phyloP scores from a whole-genome alignment of 2,888 invertebrate species.

The Glyphotaelius pellucidus region DNA sequence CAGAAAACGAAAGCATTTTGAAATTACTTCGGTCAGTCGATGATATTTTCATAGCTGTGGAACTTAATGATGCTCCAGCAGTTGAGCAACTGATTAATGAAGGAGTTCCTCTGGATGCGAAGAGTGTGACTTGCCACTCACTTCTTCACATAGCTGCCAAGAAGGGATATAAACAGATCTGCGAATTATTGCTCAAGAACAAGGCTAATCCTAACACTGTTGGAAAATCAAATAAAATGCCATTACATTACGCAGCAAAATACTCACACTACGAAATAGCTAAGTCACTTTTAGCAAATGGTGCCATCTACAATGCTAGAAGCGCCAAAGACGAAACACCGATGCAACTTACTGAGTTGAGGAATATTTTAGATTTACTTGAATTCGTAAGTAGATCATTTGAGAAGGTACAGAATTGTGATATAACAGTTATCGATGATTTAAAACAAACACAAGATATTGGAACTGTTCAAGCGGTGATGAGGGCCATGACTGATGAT shows the following conservation, averaged over 20 bases:
- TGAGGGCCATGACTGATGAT: conserved; percentile 7
- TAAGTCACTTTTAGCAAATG: conserved; percentile 4
- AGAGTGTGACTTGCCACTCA: neutral
- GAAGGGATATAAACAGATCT: neutral
- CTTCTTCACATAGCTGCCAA: conserved; percentile 10
- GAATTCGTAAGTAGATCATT: conserved; percentile 13
- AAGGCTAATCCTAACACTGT: conserved; percentile 26
- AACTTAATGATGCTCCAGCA: neutral
- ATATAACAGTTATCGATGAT: conserved; percentile 8
- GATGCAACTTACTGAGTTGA: no score
- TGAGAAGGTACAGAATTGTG: conserved; percentile 2
- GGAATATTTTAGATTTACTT: neutral
- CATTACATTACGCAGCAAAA: conserved; percentile 18
- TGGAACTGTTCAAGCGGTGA: conserved; percentile 24
- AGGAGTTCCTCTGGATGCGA: neutral
- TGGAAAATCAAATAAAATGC: neutral
- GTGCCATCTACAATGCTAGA: neutral
- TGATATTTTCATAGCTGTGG: neutral
- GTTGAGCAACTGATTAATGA: conserved; percentile 2
- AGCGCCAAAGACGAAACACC: neutral
- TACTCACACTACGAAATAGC: conserved; percentile 5
- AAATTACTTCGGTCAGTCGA: neutral
- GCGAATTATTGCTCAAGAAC: neutral
- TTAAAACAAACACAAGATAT: conserved; percentile 9
- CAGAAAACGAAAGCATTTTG: neutral